Conservation (phyloP, 2,888 invertebrate genomes). For the Leucophenga montana region DNA sequence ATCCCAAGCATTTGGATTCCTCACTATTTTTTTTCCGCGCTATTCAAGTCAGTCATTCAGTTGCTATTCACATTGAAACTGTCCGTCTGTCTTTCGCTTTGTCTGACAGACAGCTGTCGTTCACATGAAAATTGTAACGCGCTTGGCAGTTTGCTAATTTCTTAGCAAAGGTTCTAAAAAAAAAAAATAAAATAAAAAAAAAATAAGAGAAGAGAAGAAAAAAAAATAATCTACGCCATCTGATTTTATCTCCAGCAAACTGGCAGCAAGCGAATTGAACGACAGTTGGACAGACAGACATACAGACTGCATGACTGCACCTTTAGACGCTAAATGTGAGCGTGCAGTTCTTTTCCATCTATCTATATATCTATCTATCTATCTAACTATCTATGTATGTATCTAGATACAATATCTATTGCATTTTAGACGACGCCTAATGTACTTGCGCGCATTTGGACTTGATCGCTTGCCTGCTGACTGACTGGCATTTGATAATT, state of each 20-base stretch:
- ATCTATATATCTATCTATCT: neutral
- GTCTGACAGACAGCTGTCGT: constrained; percentile 8
- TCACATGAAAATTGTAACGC: neutral
- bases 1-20: neutral
- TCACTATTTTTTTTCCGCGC: no score
- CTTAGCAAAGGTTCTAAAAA: neutral
- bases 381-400: neutral
- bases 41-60: no score
- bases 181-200: no score
- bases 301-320: constrained; percentile 40
- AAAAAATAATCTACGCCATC: no score
- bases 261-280: constrained; percentile 10
- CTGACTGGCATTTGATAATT: constrained; percentile 47
- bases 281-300: constrained; percentile 37
- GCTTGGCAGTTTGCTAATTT: constrained; percentile 8
- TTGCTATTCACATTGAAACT: neutral
- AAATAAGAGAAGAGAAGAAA: no score
- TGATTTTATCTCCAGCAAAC: no score
- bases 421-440: constrained; percentile 31
- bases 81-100: neutral
- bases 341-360: neutral
- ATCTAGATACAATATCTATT: neutral
- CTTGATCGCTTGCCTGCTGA: constrained; percentile 4
- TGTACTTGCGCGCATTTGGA: constrained; percentile 13
- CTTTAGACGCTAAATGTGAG: no score